Evolutionary conservation across 2,113 vertebrate genomes (phyloP).

Genomic region (Melanostigma gelatinosum): DNA sequence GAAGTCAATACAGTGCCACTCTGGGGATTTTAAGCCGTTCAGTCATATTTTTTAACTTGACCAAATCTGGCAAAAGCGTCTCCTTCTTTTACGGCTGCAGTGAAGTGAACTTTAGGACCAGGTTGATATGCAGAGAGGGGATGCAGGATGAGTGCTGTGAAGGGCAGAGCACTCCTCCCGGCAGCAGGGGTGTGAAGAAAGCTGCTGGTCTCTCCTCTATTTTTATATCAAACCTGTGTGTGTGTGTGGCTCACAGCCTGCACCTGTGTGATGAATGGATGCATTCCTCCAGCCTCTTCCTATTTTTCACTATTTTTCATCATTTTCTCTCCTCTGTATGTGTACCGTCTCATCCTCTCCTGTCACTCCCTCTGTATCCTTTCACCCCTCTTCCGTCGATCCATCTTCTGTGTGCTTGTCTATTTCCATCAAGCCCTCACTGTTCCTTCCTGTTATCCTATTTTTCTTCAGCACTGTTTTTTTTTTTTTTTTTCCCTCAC

Average conservation of each 20-base stretch:
- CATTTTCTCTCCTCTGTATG: conserved; percentile 16
- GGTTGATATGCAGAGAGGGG: neutral
- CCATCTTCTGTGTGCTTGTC: neutral
- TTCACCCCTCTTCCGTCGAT: conserved; percentile 7
- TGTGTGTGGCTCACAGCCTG: neutral
- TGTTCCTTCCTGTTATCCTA: neutral
- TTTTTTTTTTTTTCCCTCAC: neutral
- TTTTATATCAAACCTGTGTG: conserved; percentile 16
- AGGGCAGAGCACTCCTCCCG: neutral
- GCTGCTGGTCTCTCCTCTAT: conserved; percentile 51
- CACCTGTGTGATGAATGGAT: conserved; percentile 50
- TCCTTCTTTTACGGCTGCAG: neutral
- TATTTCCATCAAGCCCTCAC: neutral
- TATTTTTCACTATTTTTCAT: conserved; percentile 24
- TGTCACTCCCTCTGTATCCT: neutral
- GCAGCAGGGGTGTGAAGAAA: conserved; percentile 33
- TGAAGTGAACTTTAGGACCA: neutral
- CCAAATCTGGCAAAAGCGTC: neutral
- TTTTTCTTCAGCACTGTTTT: neutral
- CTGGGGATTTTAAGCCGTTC: neutral
- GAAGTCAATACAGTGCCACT: neutral
- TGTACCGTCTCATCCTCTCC: neutral
- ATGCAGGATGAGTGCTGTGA: conserved; percentile 2
- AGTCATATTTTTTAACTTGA: neutral
- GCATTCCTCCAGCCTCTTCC: conserved; percentile 16